Evolutionary conservation across 2,113 vertebrate species (phyloP).

Genomic region (Epinephelus fuscoguttatus): DNA sequence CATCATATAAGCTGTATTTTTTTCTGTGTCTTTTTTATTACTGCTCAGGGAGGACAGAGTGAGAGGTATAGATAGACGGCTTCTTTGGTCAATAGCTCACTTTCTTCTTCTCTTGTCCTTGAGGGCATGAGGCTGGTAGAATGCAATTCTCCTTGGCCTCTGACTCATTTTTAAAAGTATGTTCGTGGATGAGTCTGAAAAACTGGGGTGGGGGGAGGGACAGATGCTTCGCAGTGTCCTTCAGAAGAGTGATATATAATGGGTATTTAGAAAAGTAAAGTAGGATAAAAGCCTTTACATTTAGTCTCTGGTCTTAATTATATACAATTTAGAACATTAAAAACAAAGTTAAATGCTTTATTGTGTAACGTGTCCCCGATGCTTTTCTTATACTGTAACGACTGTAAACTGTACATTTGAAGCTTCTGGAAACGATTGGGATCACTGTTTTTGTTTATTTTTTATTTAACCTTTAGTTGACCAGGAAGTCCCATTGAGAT

Average conservation of each 20-base stretch:
- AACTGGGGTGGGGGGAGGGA: accelerated
- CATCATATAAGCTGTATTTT: background rate
- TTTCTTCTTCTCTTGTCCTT: conserved; percentile 14
- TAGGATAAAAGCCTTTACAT: background rate
- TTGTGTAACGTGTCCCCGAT: background rate
- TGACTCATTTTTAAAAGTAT: conserved; percentile 4
- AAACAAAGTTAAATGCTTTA: background rate
- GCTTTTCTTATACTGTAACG: background rate
- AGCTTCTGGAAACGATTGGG: background rate
- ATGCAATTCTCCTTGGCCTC: background rate
- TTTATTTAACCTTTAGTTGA: no score
- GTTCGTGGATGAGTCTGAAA: background rate
- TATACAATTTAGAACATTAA: background rate
- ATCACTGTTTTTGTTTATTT: no score
- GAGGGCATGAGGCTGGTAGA: background rate
- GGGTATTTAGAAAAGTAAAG: background rate
- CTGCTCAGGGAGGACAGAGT: background rate
- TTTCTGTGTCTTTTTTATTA: background rate
- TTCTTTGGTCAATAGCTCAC: conserved; percentile 2
- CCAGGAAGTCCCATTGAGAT: no score
- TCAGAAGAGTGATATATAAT: background rate
- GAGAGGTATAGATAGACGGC: background rate
- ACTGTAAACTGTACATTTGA: background rate
- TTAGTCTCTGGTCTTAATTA: background rate
- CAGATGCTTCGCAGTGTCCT: background rate